These are phyloP conservation scores for Antidorcas marsupialis DNA, from an alignment of 2,113 vertebrate genomes.

Conservation along the genomic window DNA sequence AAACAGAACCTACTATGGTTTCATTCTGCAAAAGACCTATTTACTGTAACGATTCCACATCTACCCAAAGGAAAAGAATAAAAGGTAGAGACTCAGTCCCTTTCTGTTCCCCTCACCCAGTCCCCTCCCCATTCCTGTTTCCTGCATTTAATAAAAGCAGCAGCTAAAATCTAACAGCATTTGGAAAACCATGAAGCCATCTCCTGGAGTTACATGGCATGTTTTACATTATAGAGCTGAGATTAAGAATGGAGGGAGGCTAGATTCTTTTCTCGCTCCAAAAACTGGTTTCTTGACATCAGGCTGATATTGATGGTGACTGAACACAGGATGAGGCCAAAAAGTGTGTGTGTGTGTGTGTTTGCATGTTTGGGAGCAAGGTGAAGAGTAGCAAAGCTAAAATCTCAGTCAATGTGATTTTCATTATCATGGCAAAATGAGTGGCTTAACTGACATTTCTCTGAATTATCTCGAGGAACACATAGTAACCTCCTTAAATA, in stretches of 20 bases:
- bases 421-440: background rate
- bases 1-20: background rate
- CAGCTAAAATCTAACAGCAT: conserved; percentile 41
- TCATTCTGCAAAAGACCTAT: background rate
- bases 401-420: background rate
- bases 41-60: background rate
- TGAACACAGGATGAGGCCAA: background rate
- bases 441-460: background rate
- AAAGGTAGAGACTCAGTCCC: background rate
- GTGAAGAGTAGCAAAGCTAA: background rate
- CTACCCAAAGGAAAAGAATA: background rate
- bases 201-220: conserved; percentile 11
- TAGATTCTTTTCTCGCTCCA: background rate
- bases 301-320: background rate
- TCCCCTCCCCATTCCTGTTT: background rate
- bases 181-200: conserved; percentile 31
- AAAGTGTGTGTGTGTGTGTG: background rate
- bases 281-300: background rate
- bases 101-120: background rate
- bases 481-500: background rate
- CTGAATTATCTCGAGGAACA: background rate
- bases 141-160: conserved; percentile 42
- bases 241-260: background rate
- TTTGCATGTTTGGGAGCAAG: too few species aligned
- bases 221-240: conserved; percentile 8